Conservation (phyloP, 2,888 invertebrate genomes). For the Osmoderma eremita region DNA sequence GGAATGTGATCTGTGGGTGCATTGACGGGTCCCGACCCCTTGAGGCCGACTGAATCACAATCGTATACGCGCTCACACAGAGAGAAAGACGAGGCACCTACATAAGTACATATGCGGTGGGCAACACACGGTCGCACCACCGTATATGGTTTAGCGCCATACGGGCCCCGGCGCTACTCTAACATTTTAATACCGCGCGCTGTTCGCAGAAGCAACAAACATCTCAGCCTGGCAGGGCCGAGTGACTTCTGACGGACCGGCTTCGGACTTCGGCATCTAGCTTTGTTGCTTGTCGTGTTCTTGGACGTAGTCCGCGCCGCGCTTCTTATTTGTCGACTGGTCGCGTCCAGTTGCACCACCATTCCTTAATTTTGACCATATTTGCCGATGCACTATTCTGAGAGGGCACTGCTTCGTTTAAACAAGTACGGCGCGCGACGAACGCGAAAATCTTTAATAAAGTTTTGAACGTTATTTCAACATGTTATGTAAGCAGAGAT, state of each 20-base stretch:
- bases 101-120: too few species aligned
- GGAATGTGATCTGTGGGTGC: conserved; percentile 58
- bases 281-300: conserved; percentile 16
- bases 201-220: conserved; percentile 3
- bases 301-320: not conserved
- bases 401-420: too few species aligned
- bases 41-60: conserved; percentile 57
- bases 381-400: conserved; percentile 28
- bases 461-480: too few species aligned
- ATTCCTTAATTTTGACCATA: conserved; percentile 35
- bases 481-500: too few species aligned
- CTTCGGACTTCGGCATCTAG: conserved; percentile 5
- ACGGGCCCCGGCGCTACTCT: conserved; percentile 47
- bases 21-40: conserved; percentile 52
- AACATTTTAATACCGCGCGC: conserved; percentile 30
- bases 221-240: not conserved
- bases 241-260: not conserved
- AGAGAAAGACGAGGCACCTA: too few species aligned
- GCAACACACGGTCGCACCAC: conserved; percentile 52
- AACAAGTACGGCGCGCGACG: too few species aligned
- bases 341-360: conserved; percentile 21
- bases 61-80: too few species aligned
- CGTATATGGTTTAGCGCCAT: conserved; percentile 58
- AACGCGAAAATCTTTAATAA: too few species aligned
- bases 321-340: conserved; percentile 16